Evolutionary conservation across 1,140 invertebrate genomes (phyloP).

Genomic region (Lordiphosa clarofinis): DNA sequence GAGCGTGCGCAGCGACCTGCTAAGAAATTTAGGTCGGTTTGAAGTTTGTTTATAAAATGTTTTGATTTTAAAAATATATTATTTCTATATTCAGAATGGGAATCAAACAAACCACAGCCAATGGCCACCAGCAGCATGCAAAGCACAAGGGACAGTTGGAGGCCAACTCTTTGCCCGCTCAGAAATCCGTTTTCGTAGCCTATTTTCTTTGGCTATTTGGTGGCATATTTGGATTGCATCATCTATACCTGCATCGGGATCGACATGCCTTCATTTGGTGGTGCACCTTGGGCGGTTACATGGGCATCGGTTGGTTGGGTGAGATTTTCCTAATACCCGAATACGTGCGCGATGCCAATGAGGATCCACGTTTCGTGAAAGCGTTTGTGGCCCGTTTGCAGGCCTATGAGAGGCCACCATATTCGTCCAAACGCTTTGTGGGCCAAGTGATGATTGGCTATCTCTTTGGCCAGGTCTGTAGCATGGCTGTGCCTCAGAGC

Average conservation of each 20-base stretch:
- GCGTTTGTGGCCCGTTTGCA: conserved; percentile 84
- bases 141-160: conserved; percentile 6
- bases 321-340: conserved; percentile 92
- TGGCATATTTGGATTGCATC: conserved; percentile 93
- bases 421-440: conserved; percentile 87
- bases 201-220: conserved; percentile 93
- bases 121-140: not conserved
- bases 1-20: conserved; percentile 41
- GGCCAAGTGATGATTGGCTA: conserved; percentile 89
- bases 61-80: not conserved
- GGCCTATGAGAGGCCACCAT: conserved; percentile 87
- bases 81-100: conserved; percentile 32
- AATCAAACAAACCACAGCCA: conserved; percentile 39
- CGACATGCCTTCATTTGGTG: conserved; percentile 95
- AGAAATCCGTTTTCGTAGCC: conserved; percentile 86
- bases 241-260: conserved; percentile 93
- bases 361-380: conserved; percentile 86
- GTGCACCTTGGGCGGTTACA: conserved; percentile 91
- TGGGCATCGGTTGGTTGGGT: conserved; percentile 91
- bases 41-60: not conserved
- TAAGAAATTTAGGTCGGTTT: conserved; percentile 30
- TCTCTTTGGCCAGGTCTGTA: conserved; percentile 88
- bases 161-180: conserved; percentile 44
- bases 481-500: conserved; percentile 88
- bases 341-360: conserved; percentile 93